A percentile compares a stretch with the other conserved stretches of the same genome.
phyloP scores from a whole-genome alignment of 2,113 vertebrate genomes.

The human (Homo sapiens) region GRCh38 chr11:56598501-56599000 shows the following conservation, averaged over 20 bases:
- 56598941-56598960: no score
- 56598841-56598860: not conserved
- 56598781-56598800: not conserved
- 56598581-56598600: not conserved
- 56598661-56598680: not conserved
- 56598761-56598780: not conserved
- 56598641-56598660: not conserved
- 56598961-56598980: not conserved
- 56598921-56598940: not conserved
- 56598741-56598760: not conserved
- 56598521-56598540: not conserved
- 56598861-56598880: not conserved
- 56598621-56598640: not conserved
- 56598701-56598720: not conserved
- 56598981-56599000: not conserved
- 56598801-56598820: not conserved
- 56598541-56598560: not conserved
- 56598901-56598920: not conserved
- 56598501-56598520: not conserved
- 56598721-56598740: not conserved
- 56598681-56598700: not conserved
- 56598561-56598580: not conserved
- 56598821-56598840: rapidly evolving
- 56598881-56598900: not conserved
- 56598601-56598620: not conserved